phyloP scores from a whole-genome alignment of 2,888 invertebrate species.

The Metalampra italica region DNA sequence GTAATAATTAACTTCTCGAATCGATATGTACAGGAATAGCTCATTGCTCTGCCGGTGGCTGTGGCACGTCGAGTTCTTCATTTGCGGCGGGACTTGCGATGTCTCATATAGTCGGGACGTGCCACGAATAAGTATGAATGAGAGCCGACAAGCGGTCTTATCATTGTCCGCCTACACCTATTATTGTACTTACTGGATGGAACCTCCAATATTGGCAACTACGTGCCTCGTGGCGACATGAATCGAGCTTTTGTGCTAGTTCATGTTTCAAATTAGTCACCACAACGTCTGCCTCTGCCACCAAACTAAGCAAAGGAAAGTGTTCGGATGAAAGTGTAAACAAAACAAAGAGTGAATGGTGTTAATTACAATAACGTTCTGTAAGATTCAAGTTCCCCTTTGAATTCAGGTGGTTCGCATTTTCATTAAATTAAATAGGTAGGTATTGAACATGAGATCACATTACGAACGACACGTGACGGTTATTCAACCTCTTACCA shows the following conservation, averaged over 20 bases:
- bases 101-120: conserved; percentile 61
- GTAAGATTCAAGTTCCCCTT: too few species aligned
- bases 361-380: too few species aligned
- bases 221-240: conserved; percentile 2
- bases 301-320: too few species aligned
- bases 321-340: too few species aligned
- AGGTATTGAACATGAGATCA: not conserved
- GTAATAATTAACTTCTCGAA: conserved; percentile 31
- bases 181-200: conserved; percentile 22
- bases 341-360: too few species aligned
- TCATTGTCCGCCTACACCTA: conserved; percentile 29
- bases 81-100: conserved; percentile 47
- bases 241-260: not conserved
- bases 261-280: too few species aligned
- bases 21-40: conserved; percentile 40
- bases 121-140: conserved; percentile 39
- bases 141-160: conserved; percentile 17
- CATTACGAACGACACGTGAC: not conserved
- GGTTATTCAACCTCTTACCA: conserved; percentile 10
- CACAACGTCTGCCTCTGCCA: too few species aligned
- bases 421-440: too few species aligned
- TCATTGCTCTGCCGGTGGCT: conserved; percentile 23
- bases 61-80: conserved; percentile 36
- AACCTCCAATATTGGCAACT: conserved; percentile 9
- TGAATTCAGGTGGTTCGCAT: too few species aligned